phyloP scores from a whole-genome alignment of 2,888 invertebrate genomes.

The Drosophila nr. fundita region DNA sequence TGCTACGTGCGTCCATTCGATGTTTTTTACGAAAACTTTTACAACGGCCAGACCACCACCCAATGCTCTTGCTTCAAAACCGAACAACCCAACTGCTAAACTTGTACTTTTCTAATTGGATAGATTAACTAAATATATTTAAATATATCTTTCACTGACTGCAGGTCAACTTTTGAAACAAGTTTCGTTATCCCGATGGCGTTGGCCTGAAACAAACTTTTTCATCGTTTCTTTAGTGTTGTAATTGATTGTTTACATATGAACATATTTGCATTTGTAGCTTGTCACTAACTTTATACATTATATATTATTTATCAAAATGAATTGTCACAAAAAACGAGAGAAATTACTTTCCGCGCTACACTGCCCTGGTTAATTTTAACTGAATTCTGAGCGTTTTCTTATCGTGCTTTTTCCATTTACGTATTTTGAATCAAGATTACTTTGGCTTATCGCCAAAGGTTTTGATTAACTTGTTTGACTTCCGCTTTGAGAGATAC shows the following conservation, averaged over 20 bases:
- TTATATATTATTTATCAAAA: slow-evolving; percentile 70
- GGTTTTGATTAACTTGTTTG: neutral
- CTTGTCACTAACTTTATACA: slow-evolving; percentile 2
- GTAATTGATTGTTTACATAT: neutral
- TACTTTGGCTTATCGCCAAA: neutral
- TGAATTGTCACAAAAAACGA: slow-evolving; percentile 54
- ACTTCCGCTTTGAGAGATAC: neutral
- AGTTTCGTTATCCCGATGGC: neutral
- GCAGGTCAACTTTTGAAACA: neutral
- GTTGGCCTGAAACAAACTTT: neutral
- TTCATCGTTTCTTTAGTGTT: neutral
- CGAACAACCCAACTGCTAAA: slow-evolving; percentile 12
- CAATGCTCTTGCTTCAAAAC: neutral
- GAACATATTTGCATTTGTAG: neutral
- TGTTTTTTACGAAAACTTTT: slow-evolving; percentile 40
- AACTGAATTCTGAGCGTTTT: neutral
- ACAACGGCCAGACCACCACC: slow-evolving; percentile 6
- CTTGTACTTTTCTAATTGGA: slow-evolving; percentile 54
- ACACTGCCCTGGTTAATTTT: neutral
- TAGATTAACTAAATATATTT: slow-evolving; percentile 42
- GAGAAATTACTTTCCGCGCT: slow-evolving; percentile 41
- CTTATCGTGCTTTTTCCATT: neutral
- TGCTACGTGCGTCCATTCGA: slow-evolving; percentile 60
- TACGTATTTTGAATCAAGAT: neutral
- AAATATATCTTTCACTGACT: neutral